Evolutionary conservation across 2,888 invertebrate genomes (phyloP).

Genomic region (Gryllus longicercus): DNA sequence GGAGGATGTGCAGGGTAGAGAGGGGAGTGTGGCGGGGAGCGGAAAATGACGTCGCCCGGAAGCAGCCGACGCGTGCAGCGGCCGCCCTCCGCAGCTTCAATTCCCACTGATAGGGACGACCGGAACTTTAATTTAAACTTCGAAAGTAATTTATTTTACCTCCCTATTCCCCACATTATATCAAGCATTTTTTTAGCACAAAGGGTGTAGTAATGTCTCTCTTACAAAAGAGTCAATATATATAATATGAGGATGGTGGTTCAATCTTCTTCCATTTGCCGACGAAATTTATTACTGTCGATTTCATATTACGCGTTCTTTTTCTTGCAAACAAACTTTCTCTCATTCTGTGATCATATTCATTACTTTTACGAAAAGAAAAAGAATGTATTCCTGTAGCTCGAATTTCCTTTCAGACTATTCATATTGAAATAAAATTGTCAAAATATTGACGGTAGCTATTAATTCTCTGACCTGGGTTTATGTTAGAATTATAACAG

Average conservation of each 20-base stretch:
- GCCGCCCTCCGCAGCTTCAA: background rate
- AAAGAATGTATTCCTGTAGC: too few relatives aligned
- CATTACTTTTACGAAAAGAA: too few relatives aligned
- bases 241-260: background rate
- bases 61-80: background rate
- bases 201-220: background rate
- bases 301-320: background rate
- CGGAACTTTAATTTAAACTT: constrained; percentile 17
- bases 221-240: background rate
- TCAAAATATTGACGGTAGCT: too few relatives aligned
- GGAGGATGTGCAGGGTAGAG: too few relatives aligned
- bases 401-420: too few relatives aligned
- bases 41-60: too few relatives aligned
- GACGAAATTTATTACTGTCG: background rate
- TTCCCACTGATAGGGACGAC: background rate
- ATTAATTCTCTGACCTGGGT: too few relatives aligned
- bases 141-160: constrained; percentile 10
- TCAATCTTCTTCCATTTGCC: background rate
- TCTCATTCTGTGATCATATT: too few relatives aligned
- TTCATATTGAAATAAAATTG: too few relatives aligned
- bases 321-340: background rate
- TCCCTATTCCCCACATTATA: background rate
- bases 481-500: too few relatives aligned
- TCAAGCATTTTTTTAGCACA: background rate
- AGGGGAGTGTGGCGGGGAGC: too few relatives aligned